Percentiles rank a stretch among this genome's conserved stretches.
Evolutionary conservation across 2,888 invertebrate species (phyloP).

Genomic region (Girardia tigrina): DNA sequence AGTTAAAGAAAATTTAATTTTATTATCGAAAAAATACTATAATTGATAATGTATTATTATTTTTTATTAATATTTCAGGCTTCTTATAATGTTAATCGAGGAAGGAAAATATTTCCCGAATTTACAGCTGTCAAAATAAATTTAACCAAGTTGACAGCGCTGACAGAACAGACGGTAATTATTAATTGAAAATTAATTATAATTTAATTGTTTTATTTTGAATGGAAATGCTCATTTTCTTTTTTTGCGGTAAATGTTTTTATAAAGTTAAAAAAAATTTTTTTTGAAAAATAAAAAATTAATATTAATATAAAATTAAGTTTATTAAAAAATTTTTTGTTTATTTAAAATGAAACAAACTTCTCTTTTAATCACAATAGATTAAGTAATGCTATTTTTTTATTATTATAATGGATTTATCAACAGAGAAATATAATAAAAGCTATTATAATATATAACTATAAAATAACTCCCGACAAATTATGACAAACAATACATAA

Average conservation of each 20-base stretch:
- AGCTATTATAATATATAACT: neutral
- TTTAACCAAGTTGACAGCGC: neutral
- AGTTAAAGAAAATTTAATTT: no score
- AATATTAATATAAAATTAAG: neutral
- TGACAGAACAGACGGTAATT: neutral
- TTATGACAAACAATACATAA: neutral
- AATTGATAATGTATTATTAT: no score
- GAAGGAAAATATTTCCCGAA: neutral
- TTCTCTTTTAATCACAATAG: no score
- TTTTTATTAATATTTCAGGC: no score
- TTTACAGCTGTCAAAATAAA: constrained; percentile 13
- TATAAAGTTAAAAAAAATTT: neutral
- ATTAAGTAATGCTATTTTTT: no score
- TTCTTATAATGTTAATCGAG: neutral
- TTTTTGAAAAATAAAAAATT: neutral
- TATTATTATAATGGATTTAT: no score
- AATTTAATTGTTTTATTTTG: neutral
- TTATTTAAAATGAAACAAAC: no score
- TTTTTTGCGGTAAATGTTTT: no score
- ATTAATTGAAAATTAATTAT: neutral
- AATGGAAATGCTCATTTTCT: no score
- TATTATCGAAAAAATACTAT: no score
- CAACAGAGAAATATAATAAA: neutral
- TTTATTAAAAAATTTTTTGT: neutral
- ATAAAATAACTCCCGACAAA: neutral